Conservation (phyloP, 2,797 vertebrate species). For the Artibeus lituratus region DNA sequence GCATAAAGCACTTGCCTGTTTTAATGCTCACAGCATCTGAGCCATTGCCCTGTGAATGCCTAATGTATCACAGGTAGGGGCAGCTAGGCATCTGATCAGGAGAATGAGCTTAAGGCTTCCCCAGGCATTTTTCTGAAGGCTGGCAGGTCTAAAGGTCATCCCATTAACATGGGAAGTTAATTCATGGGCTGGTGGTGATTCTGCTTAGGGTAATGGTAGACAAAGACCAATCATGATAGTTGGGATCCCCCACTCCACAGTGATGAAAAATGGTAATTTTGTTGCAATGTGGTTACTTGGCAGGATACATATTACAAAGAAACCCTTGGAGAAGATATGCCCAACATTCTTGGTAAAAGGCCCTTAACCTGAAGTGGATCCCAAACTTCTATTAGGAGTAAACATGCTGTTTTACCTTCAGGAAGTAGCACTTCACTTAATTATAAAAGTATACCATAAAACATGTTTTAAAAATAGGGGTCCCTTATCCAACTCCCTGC, state of each 20-base stretch:
- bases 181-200: background rate
- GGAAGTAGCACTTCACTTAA: conserved; percentile 27
- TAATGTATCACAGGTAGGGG: background rate
- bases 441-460: background rate
- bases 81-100: background rate
- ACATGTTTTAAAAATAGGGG: background rate
- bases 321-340: background rate
- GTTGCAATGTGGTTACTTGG: background rate
- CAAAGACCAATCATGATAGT: background rate
- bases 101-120: background rate
- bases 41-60: background rate
- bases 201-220: background rate
- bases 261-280: background rate
- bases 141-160: conserved; percentile 27
- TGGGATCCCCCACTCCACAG: background rate
- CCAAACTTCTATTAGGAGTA: background rate
- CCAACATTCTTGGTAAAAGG: background rate
- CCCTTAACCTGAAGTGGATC: background rate
- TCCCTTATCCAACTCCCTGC: background rate
- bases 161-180: background rate
- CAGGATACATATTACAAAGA: background rate
- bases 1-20: fast-evolving
- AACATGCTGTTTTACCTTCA: background rate
- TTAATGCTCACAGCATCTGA: background rate
- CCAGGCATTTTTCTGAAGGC: background rate